phyloP scores from a whole-genome alignment of 2,888 invertebrate species.

The Rhopalosiphum nymphaeae region DNA sequence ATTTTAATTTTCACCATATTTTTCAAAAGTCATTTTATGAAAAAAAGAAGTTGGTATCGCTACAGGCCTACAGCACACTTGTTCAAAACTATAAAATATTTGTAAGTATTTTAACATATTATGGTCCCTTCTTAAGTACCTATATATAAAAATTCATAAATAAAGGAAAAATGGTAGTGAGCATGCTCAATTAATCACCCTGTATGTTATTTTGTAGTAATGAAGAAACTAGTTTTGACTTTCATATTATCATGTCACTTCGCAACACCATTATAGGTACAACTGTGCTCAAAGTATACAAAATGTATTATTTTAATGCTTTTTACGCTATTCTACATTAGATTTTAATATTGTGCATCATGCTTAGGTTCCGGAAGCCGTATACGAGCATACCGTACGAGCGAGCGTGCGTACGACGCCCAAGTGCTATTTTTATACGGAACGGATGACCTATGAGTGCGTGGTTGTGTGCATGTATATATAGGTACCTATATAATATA shows the following conservation, averaged over 20 bases:
- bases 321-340: background rate
- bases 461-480: background rate
- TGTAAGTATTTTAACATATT: background rate
- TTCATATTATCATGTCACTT: background rate
- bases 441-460: conserved; percentile 47
- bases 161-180: background rate
- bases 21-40: background rate
- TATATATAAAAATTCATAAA: background rate
- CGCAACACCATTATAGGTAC: background rate
- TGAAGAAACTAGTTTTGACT: background rate
- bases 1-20: background rate
- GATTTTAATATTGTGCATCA: background rate
- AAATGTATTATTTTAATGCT: background rate
- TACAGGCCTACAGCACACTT: background rate
- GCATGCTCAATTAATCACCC: background rate
- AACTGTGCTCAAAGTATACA: background rate
- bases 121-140: background rate
- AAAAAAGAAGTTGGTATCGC: background rate
- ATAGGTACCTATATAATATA: background rate
- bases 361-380: conserved; percentile 51
- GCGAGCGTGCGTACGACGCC: conserved; percentile 7
- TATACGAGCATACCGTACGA: conserved; percentile 54
- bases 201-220: background rate
- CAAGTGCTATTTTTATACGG: conserved; percentile 38
- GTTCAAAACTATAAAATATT: background rate